phyloP scores from a whole-genome alignment of 1,140 invertebrate genomes.

The Drosophila malerkotliana region DNA sequence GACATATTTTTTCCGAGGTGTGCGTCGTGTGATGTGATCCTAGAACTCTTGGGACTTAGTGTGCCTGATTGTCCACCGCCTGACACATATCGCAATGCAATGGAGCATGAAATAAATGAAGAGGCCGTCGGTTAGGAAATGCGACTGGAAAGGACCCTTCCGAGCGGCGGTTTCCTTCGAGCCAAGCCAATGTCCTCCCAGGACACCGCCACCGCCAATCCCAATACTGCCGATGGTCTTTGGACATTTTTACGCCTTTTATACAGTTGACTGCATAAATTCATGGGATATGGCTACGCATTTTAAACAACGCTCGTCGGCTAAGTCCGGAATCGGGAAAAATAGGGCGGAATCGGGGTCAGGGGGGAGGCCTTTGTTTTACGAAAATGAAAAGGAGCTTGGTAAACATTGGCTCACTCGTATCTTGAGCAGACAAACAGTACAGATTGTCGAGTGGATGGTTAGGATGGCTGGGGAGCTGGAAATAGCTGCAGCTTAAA shows the following conservation, averaged over 20 bases:
- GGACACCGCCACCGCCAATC: constrained; percentile 8
- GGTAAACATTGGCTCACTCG: constrained; percentile 24
- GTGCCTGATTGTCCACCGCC: constrained; percentile 59
- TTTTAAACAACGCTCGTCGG: constrained; percentile 64
- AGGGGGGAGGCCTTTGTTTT: constrained; percentile 32
- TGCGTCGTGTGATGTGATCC: not conserved
- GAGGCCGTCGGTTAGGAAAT: constrained; percentile 32
- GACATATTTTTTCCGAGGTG: not conserved
- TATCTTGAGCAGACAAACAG: constrained; percentile 12
- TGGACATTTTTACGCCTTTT: constrained; percentile 74
- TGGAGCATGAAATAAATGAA: constrained; percentile 75
- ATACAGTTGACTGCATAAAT: constrained; percentile 74
- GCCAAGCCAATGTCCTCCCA: constrained; percentile 30
- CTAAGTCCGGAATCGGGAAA: constrained; percentile 12
- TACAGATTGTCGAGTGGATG: not conserved
- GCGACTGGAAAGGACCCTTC: constrained; percentile 11
- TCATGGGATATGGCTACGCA: constrained; percentile 67
- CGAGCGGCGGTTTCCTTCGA: constrained; percentile 27
- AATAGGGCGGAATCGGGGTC: not conserved
- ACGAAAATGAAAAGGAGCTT: constrained; percentile 23
- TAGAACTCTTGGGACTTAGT: constrained; percentile 7
- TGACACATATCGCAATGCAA: constrained; percentile 75
- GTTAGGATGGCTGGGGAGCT: not conserved
- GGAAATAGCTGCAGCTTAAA: constrained; percentile 49
- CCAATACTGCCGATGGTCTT: constrained; percentile 23